Evolutionary conservation across 2,888 invertebrate genomes (phyloP).

Genomic region (Cybosia mesomella): DNA sequence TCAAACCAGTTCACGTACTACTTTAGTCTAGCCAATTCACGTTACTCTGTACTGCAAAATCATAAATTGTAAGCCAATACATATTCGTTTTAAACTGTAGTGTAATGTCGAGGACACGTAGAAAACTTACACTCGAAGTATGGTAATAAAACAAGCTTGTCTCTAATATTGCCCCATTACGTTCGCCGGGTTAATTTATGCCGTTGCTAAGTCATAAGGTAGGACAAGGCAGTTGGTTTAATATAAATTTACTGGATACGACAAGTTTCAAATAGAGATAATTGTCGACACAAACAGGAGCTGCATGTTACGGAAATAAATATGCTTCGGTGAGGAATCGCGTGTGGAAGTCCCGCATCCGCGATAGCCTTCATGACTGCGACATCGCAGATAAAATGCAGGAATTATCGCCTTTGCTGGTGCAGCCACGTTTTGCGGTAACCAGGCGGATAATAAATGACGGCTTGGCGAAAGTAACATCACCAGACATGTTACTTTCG

Average conservation of each 20-base stretch:
- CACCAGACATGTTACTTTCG: too few species aligned
- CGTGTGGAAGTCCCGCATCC: too few species aligned
- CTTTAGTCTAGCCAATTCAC: background rate
- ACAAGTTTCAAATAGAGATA: background rate
- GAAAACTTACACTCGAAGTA: slow-evolving; percentile 72
- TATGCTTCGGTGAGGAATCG: too few species aligned
- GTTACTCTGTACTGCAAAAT: background rate
- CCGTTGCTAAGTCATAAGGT: slow-evolving; percentile 82
- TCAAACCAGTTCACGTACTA: background rate
- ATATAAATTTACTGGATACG: slow-evolving; percentile 57
- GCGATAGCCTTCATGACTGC: too few species aligned
- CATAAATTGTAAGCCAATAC: slow-evolving; percentile 36
- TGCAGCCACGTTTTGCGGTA: too few species aligned
- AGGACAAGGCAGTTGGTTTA: slow-evolving; percentile 64
- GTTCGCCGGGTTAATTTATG: slow-evolving; percentile 82
- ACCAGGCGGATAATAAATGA: too few species aligned
- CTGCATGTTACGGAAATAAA: too few species aligned
- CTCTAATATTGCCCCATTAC: slow-evolving; percentile 84
- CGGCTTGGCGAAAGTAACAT: too few species aligned
- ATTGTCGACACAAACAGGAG: too few species aligned
- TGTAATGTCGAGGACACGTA: slow-evolving; percentile 52
- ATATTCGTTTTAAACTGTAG: slow-evolving; percentile 46
- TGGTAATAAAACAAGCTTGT: slow-evolving; percentile 82
- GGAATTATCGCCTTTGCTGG: too few species aligned
- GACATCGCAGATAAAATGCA: too few species aligned